These are phyloP conservation scores for Dermatophagoides farinae DNA, from an alignment of 1,140 invertebrate genomes.

Conservation along the genomic window DNA sequence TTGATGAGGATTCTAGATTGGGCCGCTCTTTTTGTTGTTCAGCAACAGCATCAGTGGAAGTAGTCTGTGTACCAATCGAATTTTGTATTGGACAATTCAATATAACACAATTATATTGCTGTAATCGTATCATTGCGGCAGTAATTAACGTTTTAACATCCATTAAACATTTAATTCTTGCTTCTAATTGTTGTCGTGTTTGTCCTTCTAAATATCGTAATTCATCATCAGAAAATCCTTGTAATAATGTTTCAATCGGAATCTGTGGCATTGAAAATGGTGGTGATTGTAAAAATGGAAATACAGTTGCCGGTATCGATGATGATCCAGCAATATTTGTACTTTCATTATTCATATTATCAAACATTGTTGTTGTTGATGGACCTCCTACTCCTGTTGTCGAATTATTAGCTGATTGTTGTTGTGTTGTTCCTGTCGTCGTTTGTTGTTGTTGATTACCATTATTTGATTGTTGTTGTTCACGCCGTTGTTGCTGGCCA, in stretches of 20 bases:
- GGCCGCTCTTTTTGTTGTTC: neutral
- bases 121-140: constrained; percentile 65
- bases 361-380: neutral
- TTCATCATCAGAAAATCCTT: constrained; percentile 54
- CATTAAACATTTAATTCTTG: constrained; percentile 56
- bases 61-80: neutral
- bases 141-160: constrained; percentile 72
- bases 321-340: constrained; percentile 3
- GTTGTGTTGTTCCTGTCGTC: constrained; percentile 8
- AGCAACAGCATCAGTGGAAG: neutral
- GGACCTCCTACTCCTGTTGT: too few species aligned
- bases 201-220: constrained; percentile 66
- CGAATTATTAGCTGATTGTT: constrained; percentile 13
- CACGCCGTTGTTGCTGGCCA: constrained; percentile 1
- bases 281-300: constrained; percentile 21
- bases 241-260: constrained; percentile 35
- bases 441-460: neutral
- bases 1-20: neutral
- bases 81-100: neutral
- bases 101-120: constrained; percentile 47
- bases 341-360: neutral
- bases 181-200: constrained; percentile 63
- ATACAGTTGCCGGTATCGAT: constrained; percentile 12
- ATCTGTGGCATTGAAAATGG: constrained; percentile 36
- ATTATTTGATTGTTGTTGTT: constrained; percentile 1